These are phyloP conservation scores for Polyodon spathula DNA, from an alignment of 2,113 vertebrate species.

Conservation along the genomic window DNA sequence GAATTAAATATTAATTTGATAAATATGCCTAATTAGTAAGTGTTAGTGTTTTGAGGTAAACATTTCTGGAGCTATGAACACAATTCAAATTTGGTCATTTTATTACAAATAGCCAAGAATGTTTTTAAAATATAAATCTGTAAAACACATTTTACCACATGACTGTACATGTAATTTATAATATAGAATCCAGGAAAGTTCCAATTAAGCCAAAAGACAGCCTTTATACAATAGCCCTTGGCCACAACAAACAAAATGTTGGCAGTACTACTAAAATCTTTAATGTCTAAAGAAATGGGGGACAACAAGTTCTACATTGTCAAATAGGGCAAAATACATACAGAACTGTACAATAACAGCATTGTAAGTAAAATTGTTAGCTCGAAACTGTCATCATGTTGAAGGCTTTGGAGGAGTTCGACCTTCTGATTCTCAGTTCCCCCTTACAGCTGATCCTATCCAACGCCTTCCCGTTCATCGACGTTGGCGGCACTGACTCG, in stretches of 20 bases:
- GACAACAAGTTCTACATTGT: constrained; percentile 29
- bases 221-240: constrained; percentile 42
- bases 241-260: constrained; percentile 34
- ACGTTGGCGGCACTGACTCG: constrained; percentile 34
- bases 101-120: constrained; percentile 48
- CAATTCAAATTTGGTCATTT: constrained; percentile 35
- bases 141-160: constrained; percentile 41
- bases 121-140: constrained; percentile 52
- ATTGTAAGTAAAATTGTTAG: constrained; percentile 33
- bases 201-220: constrained; percentile 30
- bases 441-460: constrained; percentile 51
- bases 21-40: no score
- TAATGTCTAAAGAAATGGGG: constrained; percentile 22
- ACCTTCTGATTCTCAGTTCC: constrained; percentile 42
- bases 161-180: constrained; percentile 56
- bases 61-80: neutral
- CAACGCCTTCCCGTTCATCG: constrained; percentile 20
- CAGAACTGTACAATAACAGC: constrained; percentile 26
- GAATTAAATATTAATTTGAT: no score
- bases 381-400: constrained; percentile 57
- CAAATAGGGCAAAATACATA: constrained; percentile 30
- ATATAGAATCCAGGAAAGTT: constrained; percentile 32
- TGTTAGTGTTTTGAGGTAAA: no score
- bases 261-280: constrained; percentile 39
- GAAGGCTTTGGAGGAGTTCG: constrained; percentile 50